Percentiles rank a stretch among this genome's conserved stretches.
phyloP scores from a whole-genome alignment of 2,888 invertebrate species.

The Tetranychus piercei region DNA sequence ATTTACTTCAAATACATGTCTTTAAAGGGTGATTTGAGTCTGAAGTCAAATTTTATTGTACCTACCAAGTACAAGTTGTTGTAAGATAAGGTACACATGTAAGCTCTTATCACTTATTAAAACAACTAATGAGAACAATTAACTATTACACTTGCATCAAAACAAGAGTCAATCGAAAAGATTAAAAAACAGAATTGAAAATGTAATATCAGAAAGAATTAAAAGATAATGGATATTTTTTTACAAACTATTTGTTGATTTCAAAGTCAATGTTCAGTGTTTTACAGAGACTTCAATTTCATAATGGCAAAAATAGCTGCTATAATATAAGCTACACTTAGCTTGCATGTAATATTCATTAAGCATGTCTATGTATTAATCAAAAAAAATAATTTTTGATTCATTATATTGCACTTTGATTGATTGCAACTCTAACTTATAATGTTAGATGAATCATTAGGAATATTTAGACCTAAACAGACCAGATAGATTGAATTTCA shows the following conservation, averaged over 20 bases:
- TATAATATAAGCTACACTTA: too few relatives aligned
- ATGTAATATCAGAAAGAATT: too few relatives aligned
- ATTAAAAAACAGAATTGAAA: background rate
- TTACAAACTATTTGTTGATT: too few relatives aligned
- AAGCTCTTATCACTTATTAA: background rate
- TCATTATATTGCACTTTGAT: background rate
- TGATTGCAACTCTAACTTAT: background rate
- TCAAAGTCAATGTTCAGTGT: too few relatives aligned
- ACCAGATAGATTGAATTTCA: too few relatives aligned
- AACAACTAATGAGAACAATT: background rate
- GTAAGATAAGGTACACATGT: background rate
- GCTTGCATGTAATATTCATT: too few relatives aligned
- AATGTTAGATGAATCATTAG: background rate
- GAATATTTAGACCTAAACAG: background rate
- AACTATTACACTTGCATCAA: background rate
- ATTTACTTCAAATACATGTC: too few relatives aligned
- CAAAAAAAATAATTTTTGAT: background rate
- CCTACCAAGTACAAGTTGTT: background rate
- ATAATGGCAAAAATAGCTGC: too few relatives aligned
- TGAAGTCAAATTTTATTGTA: background rate
- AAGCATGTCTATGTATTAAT: background rate
- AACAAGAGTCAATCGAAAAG: background rate
- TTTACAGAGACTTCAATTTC: too few relatives aligned
- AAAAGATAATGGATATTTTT: too few relatives aligned
- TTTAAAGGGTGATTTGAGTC: background rate